Conservation (phyloP, 1,140 invertebrate species). For the Drosophila seguyi region DNA sequence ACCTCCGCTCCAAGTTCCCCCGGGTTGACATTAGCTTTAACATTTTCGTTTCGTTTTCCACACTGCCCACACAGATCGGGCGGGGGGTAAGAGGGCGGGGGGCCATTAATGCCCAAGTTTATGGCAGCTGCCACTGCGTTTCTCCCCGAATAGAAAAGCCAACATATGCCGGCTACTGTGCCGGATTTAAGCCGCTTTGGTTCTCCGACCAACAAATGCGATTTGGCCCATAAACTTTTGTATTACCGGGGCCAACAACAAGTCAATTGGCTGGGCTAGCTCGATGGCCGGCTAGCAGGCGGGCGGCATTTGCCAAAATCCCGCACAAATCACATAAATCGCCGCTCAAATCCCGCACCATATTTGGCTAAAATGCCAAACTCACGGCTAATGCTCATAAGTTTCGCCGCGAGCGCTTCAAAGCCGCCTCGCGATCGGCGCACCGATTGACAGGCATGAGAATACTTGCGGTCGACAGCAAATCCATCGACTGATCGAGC, state of each 20-base stretch:
- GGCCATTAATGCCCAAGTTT: conserved; percentile 66
- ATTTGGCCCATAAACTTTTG: conserved; percentile 78
- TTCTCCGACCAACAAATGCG: conserved; percentile 74
- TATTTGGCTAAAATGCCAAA: conserved; percentile 82
- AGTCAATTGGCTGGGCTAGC: conserved; percentile 55
- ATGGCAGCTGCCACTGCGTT: conserved; percentile 63
- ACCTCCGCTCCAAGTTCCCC: conserved; percentile 46
- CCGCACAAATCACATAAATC: conserved; percentile 79
- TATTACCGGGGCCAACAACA: conserved; percentile 66
- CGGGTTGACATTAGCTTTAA: conserved; percentile 18
- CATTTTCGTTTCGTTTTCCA: conserved; percentile 38
- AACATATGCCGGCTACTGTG: conserved; percentile 42
- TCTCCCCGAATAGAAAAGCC: conserved; percentile 67
- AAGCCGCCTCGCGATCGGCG: conserved; percentile 15
- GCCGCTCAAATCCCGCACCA: conserved; percentile 68
- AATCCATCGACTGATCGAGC: conserved; percentile 53
- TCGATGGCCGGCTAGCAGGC: conserved; percentile 5
- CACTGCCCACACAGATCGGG: conserved; percentile 46
- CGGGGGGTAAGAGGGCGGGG: neutral
- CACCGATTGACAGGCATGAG: conserved; percentile 72
- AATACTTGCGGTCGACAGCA: conserved; percentile 72
- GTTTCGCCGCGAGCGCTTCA: conserved; percentile 46
- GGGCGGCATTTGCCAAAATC: conserved; percentile 76
- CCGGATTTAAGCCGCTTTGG: conserved; percentile 73
- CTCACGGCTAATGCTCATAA: conserved; percentile 76